phyloP scores from a whole-genome alignment of 2,888 invertebrate genomes.

The Morpho achilles region DNA sequence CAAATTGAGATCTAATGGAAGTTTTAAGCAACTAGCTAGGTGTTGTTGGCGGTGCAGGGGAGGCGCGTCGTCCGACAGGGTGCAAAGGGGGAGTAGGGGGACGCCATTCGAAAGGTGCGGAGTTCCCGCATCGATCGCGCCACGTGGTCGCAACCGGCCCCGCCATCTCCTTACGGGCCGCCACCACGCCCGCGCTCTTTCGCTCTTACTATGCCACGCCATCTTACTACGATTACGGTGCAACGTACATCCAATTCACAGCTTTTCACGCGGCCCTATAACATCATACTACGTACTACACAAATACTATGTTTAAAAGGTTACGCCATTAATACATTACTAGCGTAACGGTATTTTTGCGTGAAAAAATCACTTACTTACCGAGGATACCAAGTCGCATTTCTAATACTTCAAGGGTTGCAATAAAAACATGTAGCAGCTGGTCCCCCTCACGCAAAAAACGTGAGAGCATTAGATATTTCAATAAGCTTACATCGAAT shows the following conservation, averaged over 20 bases:
- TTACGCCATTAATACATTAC: background rate
- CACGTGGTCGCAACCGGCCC: conserved; percentile 26
- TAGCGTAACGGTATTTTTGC: too few species aligned
- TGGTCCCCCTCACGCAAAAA: conserved; percentile 19
- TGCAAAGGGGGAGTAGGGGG: background rate
- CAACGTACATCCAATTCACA: conserved; percentile 19
- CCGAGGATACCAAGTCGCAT: background rate
- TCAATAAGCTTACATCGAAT: conserved; percentile 9
- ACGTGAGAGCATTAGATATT: conserved; percentile 24
- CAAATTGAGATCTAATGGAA: conserved; percentile 18
- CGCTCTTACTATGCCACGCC: conserved; percentile 14
- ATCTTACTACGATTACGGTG: conserved; percentile 22
- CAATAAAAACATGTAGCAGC: background rate
- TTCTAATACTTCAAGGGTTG: background rate
- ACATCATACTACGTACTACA: background rate
- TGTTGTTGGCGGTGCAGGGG: conserved; percentile 2
- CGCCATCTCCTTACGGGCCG: conserved; percentile 7
- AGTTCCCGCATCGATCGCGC: conserved; percentile 30
- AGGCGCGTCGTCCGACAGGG: background rate
- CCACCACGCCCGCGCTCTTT: conserved; percentile 10
- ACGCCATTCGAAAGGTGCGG: conserved; percentile 12
- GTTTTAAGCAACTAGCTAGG: conserved; percentile 14
- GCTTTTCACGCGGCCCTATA: conserved; percentile 4
- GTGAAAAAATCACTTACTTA: too few species aligned
- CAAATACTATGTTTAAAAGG: background rate